phyloP scores from a whole-genome alignment of 2,113 vertebrate genomes.

The Atlantisia rogersi region DNA sequence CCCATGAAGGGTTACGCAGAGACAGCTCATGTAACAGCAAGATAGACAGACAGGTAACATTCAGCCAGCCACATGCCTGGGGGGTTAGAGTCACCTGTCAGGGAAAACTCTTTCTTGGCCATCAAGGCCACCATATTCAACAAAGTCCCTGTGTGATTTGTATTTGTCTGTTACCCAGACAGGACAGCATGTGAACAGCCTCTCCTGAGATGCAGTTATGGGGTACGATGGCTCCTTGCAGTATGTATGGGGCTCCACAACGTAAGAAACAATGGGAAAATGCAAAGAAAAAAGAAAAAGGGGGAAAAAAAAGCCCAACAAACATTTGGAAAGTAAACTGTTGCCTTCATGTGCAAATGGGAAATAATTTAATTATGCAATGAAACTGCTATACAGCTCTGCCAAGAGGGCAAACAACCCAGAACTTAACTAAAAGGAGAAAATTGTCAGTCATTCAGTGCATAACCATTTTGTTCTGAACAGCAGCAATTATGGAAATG shows the following conservation, averaged over 20 bases:
- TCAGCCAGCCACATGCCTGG: background rate
- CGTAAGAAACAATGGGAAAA: background rate
- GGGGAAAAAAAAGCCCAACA: too few species aligned
- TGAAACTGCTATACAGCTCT: background rate
- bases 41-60: background rate
- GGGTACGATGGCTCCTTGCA: background rate
- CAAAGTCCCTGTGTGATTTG: too few species aligned
- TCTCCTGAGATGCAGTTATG: background rate
- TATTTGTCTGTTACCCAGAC: background rate
- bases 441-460: constrained; percentile 27
- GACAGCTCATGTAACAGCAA: background rate
- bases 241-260: rapidly evolving
- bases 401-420: constrained; percentile 44
- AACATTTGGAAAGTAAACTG: background rate
- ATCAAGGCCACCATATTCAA: too few species aligned
- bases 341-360: background rate
- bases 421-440: constrained; percentile 29
- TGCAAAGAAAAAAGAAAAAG: background rate
- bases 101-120: too few species aligned
- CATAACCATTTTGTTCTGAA: constrained; percentile 28
- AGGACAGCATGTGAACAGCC: background rate
- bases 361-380: constrained; percentile 58
- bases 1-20: background rate
- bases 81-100: too few species aligned
- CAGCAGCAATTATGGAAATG: constrained; percentile 55